Evolutionary conservation across 2,888 invertebrate genomes (phyloP).

Genomic region (Sminthurinus aureus): DNA sequence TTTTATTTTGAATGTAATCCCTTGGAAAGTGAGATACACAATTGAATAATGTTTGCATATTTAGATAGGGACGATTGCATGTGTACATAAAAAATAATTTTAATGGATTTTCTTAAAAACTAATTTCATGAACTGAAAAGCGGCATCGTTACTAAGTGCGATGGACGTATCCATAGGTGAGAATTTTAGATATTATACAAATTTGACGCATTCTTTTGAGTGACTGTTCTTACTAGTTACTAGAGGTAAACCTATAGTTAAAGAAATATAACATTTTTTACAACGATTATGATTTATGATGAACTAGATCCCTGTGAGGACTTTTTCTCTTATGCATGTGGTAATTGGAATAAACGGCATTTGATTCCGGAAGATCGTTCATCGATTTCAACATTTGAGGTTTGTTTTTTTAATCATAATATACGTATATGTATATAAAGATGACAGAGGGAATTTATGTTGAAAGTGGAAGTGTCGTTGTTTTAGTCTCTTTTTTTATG

Average conservation of each 20-base stretch:
- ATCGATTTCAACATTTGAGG: conserved; percentile 85
- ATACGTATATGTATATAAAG: no score
- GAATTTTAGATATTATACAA: conserved; percentile 65
- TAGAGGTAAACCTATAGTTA: no score
- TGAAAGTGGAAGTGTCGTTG: no score
- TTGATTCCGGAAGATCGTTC: conserved; percentile 85
- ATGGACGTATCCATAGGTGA: conserved; percentile 80
- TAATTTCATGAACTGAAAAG: conserved; percentile 64
- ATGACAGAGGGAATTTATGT: no score
- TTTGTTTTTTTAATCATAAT: no score
- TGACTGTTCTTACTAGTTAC: no score
- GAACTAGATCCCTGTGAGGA: conserved; percentile 74
- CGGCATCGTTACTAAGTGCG: conserved; percentile 78
- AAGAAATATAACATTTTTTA: neutral
- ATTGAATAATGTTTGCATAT: no score
- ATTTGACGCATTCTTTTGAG: no score
- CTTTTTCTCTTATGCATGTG: conserved; percentile 87
- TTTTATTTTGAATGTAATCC: no score
- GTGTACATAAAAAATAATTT: neutral
- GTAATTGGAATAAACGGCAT: conserved; percentile 85
- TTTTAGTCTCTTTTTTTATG: no score
- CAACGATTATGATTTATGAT: neutral
- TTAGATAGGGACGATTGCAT: no score
- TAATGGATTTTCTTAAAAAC: neutral
- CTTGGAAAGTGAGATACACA: no score